Conservation (phyloP, 2,797 vertebrate genomes). For the Alca torda region DNA sequence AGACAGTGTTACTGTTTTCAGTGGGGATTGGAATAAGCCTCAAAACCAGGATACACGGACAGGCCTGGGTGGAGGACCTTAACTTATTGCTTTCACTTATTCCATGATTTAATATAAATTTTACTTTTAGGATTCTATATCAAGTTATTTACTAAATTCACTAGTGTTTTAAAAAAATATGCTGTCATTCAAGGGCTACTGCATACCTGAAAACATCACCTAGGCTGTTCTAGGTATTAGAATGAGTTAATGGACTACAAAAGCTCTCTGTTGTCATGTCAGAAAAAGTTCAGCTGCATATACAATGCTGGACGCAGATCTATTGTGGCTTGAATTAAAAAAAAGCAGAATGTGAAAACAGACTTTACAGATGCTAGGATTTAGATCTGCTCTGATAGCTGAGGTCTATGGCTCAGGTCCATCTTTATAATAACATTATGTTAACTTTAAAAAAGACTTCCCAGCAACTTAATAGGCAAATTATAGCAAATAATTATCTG, state of each 20-base stretch:
- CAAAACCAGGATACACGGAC: neutral
- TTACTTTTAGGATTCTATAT: neutral
- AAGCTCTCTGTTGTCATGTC: neutral
- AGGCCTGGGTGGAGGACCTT: neutral
- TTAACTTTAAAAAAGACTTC: neutral
- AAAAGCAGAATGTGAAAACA: neutral
- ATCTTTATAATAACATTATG: neutral
- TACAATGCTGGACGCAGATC: neutral
- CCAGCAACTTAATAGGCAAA: neutral
- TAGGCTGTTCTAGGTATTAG: neutral
- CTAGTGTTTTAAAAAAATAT: neutral
- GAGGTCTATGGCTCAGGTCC: neutral
- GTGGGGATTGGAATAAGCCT: rapidly evolving
- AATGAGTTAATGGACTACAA: neutral
- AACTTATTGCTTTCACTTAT: neutral
- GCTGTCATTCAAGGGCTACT: neutral
- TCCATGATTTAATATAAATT: neutral
- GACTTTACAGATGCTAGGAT: neutral
- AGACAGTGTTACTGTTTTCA: neutral
- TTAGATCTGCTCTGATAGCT: neutral
- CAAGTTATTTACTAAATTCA: neutral
- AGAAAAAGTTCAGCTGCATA: neutral
- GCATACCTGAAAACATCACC: neutral
- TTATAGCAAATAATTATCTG: neutral
- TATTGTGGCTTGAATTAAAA: neutral